Base-by-base conservation (phyloP, 1,140 invertebrate genomes). In the Zaprionus africanus region DNA sequence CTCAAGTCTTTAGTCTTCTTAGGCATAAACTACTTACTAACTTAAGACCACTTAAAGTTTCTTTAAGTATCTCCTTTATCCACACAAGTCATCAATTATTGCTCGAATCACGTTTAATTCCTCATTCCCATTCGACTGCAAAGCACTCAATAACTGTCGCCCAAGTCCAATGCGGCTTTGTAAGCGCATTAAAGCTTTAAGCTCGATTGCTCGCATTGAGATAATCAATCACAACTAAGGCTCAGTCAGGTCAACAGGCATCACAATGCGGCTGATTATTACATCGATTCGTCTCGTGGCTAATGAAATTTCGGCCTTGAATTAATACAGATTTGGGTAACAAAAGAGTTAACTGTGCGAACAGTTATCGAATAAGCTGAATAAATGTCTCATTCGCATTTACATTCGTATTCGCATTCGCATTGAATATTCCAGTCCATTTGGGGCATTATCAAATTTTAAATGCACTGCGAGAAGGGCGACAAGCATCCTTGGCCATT, bases 391-490 rank as follows among this genome's bases (percentile, higher is more conserved):
- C 17, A 51, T 51, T 19, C 46, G 11, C 19, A 24, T 51, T 51
- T 19, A 4, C 11, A 60, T 46, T 62, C 28, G 24, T 59, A 56
- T 43, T 67, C 71, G 38, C 15, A 57, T 51, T 67, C 62, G 38
- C 38, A 66, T 72, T 73, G 69, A 79, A 79, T 82, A 77, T 74
- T 73, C 76, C 65, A 57, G 65, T 77, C 79, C 63, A 71, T 82
- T 87, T 73, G 62, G 68, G 63, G 65, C 69, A 87, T 81, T 87
- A 80, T 87, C 76, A 72, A 87, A 71, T 82, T 85, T 74, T 84
- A 75, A 78, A 81, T 81, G 78, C 64, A 68, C 58, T 82, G 76
- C 60, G 54, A 61, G 63, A 43, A 43, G 41, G 70, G 65, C 62
- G 78, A 43, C 69, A 73, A 85, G 82, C 36, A 80, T 86, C 65